Evolutionary conservation across 2,888 invertebrate genomes (phyloP).

Genomic region (Tinea pellionella): DNA sequence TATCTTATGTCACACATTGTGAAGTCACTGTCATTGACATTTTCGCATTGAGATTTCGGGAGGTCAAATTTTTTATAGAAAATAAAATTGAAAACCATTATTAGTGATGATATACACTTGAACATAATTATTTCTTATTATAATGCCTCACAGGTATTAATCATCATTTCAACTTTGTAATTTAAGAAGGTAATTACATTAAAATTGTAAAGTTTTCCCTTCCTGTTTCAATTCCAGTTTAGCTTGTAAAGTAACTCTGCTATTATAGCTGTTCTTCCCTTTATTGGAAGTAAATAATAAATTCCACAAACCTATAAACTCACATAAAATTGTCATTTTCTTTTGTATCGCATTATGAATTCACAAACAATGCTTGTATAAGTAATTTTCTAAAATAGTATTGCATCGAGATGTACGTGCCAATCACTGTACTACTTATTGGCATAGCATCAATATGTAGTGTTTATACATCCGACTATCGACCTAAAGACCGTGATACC

Average conservation of each 20-base stretch:
- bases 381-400: neutral
- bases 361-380: neutral
- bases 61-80: neutral
- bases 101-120: no score
- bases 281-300: neutral
- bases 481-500: neutral
- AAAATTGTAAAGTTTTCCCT: slow-evolving; percentile 1
- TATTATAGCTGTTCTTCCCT: neutral
- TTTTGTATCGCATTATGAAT: neutral
- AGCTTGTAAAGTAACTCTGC: neutral
- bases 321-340: neutral
- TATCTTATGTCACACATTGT: slow-evolving; percentile 5
- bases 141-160: neutral
- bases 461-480: neutral
- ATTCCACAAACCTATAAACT: neutral
- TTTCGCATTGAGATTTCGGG: neutral
- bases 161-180: neutral
- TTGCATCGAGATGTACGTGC: neutral
- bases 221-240: slow-evolving; percentile 6
- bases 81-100: neutral
- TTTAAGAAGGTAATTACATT: slow-evolving; percentile 1
- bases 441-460: neutral
- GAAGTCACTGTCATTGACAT: neutral
- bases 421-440: neutral
- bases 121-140: neutral